Conservation (phyloP, 1,140 invertebrate species). For the Rhopalosiphum maidis region DNA sequence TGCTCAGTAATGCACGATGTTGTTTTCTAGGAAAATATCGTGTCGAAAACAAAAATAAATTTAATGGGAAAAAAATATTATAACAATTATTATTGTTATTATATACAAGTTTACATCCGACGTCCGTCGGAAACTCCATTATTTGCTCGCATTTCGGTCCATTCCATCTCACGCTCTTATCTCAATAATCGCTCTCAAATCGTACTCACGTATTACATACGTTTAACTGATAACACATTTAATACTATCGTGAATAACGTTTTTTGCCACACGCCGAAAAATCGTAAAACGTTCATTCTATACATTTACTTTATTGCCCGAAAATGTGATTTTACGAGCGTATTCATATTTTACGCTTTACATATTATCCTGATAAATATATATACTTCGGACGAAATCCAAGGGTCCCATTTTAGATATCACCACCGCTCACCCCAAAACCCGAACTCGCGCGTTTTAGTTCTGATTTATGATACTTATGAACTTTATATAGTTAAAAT, state of each 20-base stretch:
- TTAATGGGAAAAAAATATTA: neutral
- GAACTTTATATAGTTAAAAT: slow-evolving; percentile 21
- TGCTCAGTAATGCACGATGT: neutral
- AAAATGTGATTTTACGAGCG: neutral
- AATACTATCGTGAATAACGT: neutral
- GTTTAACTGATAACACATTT: neutral
- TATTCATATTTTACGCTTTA: neutral
- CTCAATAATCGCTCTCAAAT: neutral
- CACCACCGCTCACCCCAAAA: neutral
- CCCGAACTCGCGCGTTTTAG: neutral
- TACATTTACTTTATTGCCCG: neutral
- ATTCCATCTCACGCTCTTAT: neutral
- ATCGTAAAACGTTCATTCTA: neutral
- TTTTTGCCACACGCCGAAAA: neutral
- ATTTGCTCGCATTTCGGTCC: neutral
- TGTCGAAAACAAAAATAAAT: neutral
- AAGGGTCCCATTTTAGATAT: neutral
- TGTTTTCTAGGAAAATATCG: neutral
- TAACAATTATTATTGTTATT: neutral
- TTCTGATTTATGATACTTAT: slow-evolving; percentile 28
- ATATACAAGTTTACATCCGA: neutral
- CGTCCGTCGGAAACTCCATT: neutral
- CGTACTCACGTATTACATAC: neutral
- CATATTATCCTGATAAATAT: slow-evolving; percentile 16
- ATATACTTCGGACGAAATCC: neutral